Percentiles rank a stretch among this genome's conserved stretches.
These are phyloP conservation scores for Rafetus swinhoei DNA, from an alignment of 2,113 vertebrate genomes.

Conservation along the genomic window DNA sequence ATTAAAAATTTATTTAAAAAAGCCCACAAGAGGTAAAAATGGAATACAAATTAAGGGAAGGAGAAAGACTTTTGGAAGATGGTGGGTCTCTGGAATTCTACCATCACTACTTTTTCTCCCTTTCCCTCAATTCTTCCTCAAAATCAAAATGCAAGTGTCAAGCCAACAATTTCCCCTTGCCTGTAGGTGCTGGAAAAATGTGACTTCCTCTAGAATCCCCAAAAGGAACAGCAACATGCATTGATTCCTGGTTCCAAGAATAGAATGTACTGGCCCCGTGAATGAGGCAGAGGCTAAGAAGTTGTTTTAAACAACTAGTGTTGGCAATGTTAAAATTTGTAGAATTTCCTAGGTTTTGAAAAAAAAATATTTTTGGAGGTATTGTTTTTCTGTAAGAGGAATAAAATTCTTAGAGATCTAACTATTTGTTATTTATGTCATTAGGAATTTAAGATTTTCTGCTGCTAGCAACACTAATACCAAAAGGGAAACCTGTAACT, in stretches of 20 bases:
- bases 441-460: neutral
- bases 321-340: neutral
- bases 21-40: neutral
- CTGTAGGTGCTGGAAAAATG: neutral
- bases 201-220: neutral
- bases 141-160: neutral
- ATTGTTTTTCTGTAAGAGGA: neutral
- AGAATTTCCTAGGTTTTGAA: neutral
- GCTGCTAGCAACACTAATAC: neutral
- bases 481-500: neutral
- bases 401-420: neutral
- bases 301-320: neutral
- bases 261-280: neutral
- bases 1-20: neutral
- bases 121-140: neutral
- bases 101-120: neutral
- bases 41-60: neutral
- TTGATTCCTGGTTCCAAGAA: neutral
- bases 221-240: neutral
- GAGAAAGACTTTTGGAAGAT: neutral
- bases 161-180: neutral
- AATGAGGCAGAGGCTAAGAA: neutral
- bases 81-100: neutral
- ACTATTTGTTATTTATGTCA: neutral
- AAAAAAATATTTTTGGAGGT: neutral